Conservation (phyloP, 2,113 vertebrate species). For the Tapirus terrestris region DNA sequence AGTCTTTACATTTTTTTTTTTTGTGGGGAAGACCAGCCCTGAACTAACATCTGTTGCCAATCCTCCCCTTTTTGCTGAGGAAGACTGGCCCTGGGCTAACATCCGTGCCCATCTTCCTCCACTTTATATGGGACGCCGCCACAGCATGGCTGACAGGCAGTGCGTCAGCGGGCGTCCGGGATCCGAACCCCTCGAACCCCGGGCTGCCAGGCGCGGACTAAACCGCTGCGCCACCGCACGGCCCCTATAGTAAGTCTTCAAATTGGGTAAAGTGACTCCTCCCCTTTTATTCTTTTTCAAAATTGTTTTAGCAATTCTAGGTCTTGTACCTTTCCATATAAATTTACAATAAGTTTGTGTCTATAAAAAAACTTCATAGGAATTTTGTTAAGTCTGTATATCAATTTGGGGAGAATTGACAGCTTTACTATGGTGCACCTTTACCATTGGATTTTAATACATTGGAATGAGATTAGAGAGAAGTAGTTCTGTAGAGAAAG, state of each 20-base stretch:
- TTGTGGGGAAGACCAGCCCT: too few species aligned
- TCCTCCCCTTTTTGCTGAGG: too few species aligned
- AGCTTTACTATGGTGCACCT: constrained; percentile 34
- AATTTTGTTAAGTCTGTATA: constrained; percentile 12
- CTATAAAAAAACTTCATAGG: not conserved
- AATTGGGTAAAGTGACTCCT: not conserved
- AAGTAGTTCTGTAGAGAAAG: constrained; percentile 1
- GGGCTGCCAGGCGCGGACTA: too few species aligned
- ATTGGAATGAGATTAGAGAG: constrained; percentile 41
- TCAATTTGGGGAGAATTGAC: not conserved
- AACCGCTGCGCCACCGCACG: too few species aligned
- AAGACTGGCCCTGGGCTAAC: too few species aligned
- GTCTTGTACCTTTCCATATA: constrained; percentile 18
- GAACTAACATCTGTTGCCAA: too few species aligned
- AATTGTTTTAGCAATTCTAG: constrained; percentile 1
- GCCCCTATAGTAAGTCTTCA: constrained; percentile 36
- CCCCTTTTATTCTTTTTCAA: constrained; percentile 16
- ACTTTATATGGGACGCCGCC: too few species aligned
- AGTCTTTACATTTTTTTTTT: too few species aligned
- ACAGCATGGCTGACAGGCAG: too few species aligned
- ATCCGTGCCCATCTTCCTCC: too few species aligned
- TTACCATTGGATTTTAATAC: constrained; percentile 34
- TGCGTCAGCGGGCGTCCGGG: too few species aligned
- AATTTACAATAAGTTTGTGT: constrained; percentile 12
- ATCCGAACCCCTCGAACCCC: too few species aligned